phyloP scores from a whole-genome alignment of 1,140 invertebrate species.

The Bicyclus anynana region DNA sequence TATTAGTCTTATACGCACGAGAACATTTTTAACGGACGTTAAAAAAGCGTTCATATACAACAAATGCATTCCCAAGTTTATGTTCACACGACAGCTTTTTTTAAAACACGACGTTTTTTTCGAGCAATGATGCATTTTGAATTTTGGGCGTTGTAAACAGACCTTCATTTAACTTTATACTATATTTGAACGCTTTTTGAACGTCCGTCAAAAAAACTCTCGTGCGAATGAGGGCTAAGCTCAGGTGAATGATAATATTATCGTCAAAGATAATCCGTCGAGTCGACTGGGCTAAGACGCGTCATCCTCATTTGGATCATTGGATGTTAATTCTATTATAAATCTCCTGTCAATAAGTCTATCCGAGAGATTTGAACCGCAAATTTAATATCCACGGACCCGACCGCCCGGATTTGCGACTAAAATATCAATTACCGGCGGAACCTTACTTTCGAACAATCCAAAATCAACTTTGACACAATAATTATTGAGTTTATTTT shows the following conservation, averaged over 20 bases:
- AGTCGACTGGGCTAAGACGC: background rate
- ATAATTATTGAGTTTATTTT: conserved; percentile 23
- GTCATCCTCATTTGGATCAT: conserved; percentile 5
- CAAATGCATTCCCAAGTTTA: no score
- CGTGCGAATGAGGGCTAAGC: background rate
- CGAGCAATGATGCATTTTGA: no score
- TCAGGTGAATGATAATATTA: background rate
- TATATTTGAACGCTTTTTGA: no score
- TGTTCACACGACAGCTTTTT: no score
- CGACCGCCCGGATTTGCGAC: conserved; percentile 28
- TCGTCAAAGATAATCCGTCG: background rate
- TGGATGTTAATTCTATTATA: conserved; percentile 29
- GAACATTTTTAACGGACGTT: no score
- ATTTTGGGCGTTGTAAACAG: no score
- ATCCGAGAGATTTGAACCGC: conserved; percentile 28
- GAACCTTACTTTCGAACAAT: conserved; percentile 15
- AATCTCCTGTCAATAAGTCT: conserved; percentile 38
- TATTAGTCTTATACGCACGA: no score
- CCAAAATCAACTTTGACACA: conserved; percentile 17
- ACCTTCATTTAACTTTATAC: no score
- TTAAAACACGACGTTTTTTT: no score
- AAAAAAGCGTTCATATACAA: no score
- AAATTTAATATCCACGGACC: conserved; percentile 28
- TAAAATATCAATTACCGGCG: conserved; percentile 35
- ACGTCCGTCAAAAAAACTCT: background rate